Evolutionary conservation across 2,888 invertebrate genomes (phyloP), one percentile per base, ranked within the genome.

Genomic region (Troilus luridus): DNA sequence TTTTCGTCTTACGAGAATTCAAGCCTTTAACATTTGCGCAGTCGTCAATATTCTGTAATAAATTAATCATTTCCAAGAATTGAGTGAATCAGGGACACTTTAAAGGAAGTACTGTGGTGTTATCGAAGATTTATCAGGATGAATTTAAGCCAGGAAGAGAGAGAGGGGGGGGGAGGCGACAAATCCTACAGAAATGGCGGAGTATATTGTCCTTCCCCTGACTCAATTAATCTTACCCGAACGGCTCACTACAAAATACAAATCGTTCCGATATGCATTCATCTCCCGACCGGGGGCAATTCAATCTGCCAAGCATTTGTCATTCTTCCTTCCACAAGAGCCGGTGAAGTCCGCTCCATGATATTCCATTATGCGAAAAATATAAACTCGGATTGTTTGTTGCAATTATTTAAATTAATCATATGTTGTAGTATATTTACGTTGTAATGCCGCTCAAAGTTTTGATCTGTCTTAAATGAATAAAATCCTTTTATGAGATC

Each of bases 231-330:
- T 85, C 85, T 85, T 56, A 58, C 85, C 85, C 12, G 56, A 85
- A 85, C 85, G 85, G 56, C 56, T n/a, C n/a, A 54, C 14, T 85
- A 85, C 85, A 56, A 56, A 58, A 85, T 85, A 85, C 85, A 85
- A 85, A 85, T 85, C 85, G 85, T 85, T 85, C 56, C 56, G 56
- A 85, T 85, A 54, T 56, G 56, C 85, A 85, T 54, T 85, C 85
- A 85, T 54, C 85, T 85, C 85, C 14, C 54, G 17, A 58, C 85
- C 56, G 56, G 21, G n/a, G 56, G n/a, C 85, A 85, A 85, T 85
- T 58, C 85, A 85, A 85, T 85, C 85, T 58, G 56, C 85, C 85
- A 85, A 85, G 41, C 85, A 85, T 85, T 85, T 85, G 56, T 85
- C 85, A 85, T 85, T 56, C 7, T 21, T 21, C 85, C 56, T 56